phyloP scores from a whole-genome alignment of 2,113 vertebrate species.

The Lasiurus borealis region DNA sequence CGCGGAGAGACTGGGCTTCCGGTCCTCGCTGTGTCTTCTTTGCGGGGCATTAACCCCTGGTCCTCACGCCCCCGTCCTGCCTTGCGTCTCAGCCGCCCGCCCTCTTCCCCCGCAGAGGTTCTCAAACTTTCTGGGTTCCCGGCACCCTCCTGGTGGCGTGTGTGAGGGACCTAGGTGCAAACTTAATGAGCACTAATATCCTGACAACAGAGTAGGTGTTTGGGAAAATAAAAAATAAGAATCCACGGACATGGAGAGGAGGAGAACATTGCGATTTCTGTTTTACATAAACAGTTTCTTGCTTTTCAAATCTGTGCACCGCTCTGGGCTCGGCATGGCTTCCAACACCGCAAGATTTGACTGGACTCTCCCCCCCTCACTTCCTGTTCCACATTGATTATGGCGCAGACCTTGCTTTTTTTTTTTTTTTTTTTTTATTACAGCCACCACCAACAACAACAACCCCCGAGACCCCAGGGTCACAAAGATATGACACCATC shows the following conservation, averaged over 20 bases:
- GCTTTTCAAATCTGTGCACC: neutral
- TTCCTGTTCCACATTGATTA: conserved; percentile 16
- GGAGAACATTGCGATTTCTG: neutral
- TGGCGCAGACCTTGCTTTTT: neutral
- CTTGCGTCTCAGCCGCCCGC: neutral
- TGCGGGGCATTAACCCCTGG: neutral
- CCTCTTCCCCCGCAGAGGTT: neutral
- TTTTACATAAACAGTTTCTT: neutral
- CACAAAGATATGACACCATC: neutral
- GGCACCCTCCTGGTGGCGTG: neutral
- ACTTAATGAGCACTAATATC: neutral
- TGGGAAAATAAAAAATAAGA: neutral
- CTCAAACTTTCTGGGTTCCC: neutral
- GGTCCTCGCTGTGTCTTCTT: neutral
- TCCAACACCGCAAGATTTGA: neutral
- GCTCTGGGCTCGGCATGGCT: neutral
- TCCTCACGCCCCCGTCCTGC: neutral
- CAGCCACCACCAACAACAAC: too few relatives aligned
- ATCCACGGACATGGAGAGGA: neutral
- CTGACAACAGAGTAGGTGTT: neutral
- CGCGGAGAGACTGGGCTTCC: neutral
- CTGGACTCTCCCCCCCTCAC: neutral
- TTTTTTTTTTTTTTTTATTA: conserved; percentile 52
- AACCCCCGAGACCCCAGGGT: neutral
- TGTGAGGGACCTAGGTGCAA: neutral